Percentiles rank a stretch among this genome's conserved stretches.
Conservation (phyloP, 2,888 invertebrate species). For the Tridacna gigas region DNA sequence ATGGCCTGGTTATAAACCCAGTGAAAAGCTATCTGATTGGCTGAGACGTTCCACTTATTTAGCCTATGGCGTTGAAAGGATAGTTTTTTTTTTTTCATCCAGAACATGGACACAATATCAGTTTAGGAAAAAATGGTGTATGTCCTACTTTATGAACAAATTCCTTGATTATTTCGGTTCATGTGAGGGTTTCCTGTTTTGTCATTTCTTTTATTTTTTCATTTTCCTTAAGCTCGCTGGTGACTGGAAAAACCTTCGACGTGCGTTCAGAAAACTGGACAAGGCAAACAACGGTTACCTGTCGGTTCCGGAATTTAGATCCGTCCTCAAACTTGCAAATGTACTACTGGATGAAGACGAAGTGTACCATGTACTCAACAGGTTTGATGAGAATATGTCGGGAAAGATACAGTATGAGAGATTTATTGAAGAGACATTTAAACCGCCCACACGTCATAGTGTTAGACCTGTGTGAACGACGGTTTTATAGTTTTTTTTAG, state of each 20-base stretch:
- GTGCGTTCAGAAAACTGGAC: conserved; percentile 83
- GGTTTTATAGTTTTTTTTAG: neutral
- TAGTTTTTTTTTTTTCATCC: no score
- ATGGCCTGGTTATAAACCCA: no score
- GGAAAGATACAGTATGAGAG: conserved; percentile 82
- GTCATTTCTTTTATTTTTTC: neutral
- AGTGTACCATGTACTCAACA: conserved; percentile 82
- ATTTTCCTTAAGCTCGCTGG: conserved; percentile 77
- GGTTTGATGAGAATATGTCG: conserved; percentile 82
- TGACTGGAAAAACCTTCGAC: conserved; percentile 83
- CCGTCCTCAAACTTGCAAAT: conserved; percentile 83
- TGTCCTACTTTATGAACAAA: no score
- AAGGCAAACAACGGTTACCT: conserved; percentile 78
- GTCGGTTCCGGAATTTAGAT: conserved; percentile 82
- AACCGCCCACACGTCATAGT: conserved; percentile 76
- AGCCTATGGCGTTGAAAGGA: no score
- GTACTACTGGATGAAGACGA: conserved; percentile 84
- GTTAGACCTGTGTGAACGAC: conserved; percentile 48
- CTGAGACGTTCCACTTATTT: no score
- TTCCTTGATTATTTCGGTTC: no score
- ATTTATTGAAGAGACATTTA: conserved; percentile 82
- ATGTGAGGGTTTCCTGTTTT: no score
- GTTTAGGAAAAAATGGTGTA: no score
- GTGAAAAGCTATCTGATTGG: no score
- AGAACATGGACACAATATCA: no score